phyloP scores from a whole-genome alignment of 2,888 invertebrate genomes.

The Cabera pusaria region DNA sequence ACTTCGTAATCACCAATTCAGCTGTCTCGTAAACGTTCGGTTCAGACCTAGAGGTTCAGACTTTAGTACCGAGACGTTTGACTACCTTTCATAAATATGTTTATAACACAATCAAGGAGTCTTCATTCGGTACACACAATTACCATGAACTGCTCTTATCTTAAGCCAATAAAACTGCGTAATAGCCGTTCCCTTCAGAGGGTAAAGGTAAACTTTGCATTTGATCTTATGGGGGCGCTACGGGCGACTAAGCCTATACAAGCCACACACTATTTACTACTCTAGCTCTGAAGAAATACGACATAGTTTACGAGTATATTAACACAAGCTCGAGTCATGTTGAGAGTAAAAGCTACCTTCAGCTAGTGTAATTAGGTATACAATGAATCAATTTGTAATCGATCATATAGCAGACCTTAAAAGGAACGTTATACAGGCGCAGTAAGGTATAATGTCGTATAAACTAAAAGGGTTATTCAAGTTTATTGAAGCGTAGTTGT shows the following conservation, averaged over 20 bases:
- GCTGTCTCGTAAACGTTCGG: not conserved
- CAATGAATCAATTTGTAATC: constrained; percentile 63
- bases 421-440: constrained; percentile 34
- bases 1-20: constrained; percentile 1
- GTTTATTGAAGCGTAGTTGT: constrained; percentile 35
- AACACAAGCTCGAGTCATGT: constrained; percentile 21
- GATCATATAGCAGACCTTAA: constrained; percentile 47
- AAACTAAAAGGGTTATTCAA: constrained; percentile 24
- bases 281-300: constrained; percentile 42
- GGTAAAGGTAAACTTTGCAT: constrained; percentile 59
- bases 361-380: constrained; percentile 59
- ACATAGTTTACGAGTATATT: constrained; percentile 50
- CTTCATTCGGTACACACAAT: constrained; percentile 17
- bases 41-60: too few relatives aligned
- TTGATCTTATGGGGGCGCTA: constrained; percentile 48
- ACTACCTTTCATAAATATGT: constrained; percentile 35
- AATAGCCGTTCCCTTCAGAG: constrained; percentile 46
- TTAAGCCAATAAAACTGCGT: constrained; percentile 53
- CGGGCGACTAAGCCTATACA: constrained; percentile 13
- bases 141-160: constrained; percentile 43
- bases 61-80: constrained; percentile 16
- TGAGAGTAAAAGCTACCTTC: constrained; percentile 57
- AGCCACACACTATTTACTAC: constrained; percentile 36
- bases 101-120: constrained; percentile 21
- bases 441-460: constrained; percentile 25